Evolutionary conservation across 1,140 invertebrate species (phyloP), one percentile per base, ranked within the genome.

Genomic region (Helicoverpa zea): DNA sequence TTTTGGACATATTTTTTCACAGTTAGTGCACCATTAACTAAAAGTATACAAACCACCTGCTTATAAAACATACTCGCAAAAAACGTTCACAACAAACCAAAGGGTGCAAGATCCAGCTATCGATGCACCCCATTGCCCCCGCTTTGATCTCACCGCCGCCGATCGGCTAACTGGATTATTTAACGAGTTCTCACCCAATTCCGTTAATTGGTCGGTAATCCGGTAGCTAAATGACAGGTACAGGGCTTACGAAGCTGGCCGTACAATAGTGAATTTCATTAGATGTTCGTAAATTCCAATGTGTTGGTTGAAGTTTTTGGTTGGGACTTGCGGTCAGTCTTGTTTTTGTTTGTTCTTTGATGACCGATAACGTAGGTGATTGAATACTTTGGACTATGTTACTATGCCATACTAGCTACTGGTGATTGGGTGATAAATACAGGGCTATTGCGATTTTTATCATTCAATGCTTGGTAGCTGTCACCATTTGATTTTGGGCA

Each of bases 111-210:
- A 56, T 18, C n/a, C 52, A 23, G 35, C 52, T 56, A 70, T 59
- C 64, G 64, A 79, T 59, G 76, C 76, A 79, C 76, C 75, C 75
- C 51, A 51, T 51, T 72, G 68, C 68, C 18, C 47, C 51, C 61
- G 43, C 75, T 64, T 64, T 64, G 49, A 68, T 68, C 52, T 47
- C 51, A 18, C 52, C 63, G 23, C 52, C 64, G 30, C 76, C 76
- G 64, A 79, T 79, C 54, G 49, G 52, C 64, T 79, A 79, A 79
- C 63, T 79, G 76, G 76, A 79, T 79, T 79, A 79, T 79, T 79
- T 58, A 68, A 47, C 63, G 64, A 43, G 76, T 68, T 79, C 64
- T 70, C 76, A 79, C 76, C 64, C 76, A 79, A 79, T 79, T 79
- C 76, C 54, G 63, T 79, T 79, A 79, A 79, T 70, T 79, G 64